Percentiles rank a stretch among this genome's conserved stretches.
Conservation (phyloP, 2,888 invertebrate genomes). For the Acrocyrtus sp. region DNA sequence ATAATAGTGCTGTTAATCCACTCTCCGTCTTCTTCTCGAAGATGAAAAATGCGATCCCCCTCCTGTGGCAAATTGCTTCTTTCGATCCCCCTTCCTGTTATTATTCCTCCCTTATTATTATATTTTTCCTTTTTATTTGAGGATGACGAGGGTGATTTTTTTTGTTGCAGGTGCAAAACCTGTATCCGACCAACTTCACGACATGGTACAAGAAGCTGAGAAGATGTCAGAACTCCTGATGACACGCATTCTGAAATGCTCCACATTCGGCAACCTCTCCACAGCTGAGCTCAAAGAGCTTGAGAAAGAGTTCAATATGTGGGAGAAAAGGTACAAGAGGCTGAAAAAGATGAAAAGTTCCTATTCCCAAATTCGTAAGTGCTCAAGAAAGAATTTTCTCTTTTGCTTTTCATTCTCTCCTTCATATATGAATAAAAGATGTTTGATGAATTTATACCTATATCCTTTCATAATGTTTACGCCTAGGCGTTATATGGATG, state of each 20-base stretch:
- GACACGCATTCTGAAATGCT: conserved; percentile 59
- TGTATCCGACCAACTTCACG: conserved; percentile 79
- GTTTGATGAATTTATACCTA: not conserved
- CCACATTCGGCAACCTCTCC: conserved; percentile 60
- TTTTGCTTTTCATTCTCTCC: conserved; percentile 6
- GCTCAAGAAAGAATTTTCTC: not conserved
- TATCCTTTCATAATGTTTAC: too few species aligned
- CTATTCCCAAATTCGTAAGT: conserved; percentile 83
- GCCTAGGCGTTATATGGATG: not conserved
- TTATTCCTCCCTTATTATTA: not conserved
- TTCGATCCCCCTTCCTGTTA: too few species aligned
- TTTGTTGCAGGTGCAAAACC: conserved; percentile 80
- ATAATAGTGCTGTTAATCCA: too few species aligned
- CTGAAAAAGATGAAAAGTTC: conserved; percentile 84
- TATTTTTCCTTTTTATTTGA: too few species aligned
- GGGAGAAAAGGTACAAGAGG: conserved; percentile 85
- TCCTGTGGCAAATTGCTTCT: too few species aligned
- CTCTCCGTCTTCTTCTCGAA: too few species aligned
- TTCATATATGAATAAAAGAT: not conserved
- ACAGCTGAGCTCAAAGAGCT: conserved; percentile 69
- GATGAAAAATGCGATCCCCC: too few species aligned
- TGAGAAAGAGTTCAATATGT: conserved; percentile 85
- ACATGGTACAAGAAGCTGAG: conserved; percentile 84
- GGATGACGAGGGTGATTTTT: too few species aligned
- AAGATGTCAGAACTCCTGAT: conserved; percentile 71